A percentile compares a stretch with the other conserved stretches of the same genome.
Conservation (phyloP, 2,888 invertebrate species). For the Orthosia incerta region DNA sequence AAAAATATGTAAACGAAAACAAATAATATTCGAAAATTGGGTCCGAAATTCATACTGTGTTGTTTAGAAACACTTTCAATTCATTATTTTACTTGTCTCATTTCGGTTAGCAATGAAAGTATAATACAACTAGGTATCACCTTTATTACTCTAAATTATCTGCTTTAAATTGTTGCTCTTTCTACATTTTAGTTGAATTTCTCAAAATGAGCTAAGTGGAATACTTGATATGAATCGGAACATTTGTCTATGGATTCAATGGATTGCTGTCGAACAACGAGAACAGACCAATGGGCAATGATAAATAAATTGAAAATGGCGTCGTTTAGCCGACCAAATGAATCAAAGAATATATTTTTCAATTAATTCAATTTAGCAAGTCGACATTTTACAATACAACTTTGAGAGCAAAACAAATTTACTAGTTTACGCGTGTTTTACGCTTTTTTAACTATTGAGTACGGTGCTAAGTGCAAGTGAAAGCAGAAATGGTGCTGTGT, state of each 20-base stretch:
- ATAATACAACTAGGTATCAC: neutral
- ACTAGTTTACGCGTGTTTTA: slow-evolving; percentile 68
- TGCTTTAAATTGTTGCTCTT: neutral
- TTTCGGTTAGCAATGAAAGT: neutral
- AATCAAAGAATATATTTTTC: slow-evolving; percentile 82
- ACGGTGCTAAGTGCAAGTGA: slow-evolving; percentile 74
- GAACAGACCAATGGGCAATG: slow-evolving; percentile 62
- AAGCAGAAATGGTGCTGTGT: slow-evolving; percentile 78
- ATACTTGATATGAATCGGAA: slow-evolving; percentile 2
- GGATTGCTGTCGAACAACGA: slow-evolving; percentile 50
- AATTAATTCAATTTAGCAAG: slow-evolving; percentile 71
- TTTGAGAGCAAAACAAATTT: slow-evolving; percentile 53
- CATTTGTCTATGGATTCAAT: slow-evolving; percentile 54
- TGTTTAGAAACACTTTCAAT: neutral
- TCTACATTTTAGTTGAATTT: neutral
- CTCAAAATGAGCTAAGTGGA: neutral
- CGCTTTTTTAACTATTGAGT: slow-evolving; percentile 64
- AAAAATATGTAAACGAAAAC: slow-evolving; percentile 26
- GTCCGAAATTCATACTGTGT: slow-evolving; percentile 20
- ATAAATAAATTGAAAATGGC: slow-evolving; percentile 88
- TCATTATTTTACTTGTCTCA: neutral
- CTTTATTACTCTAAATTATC: neutral
- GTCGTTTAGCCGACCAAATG: slow-evolving; percentile 89
- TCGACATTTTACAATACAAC: slow-evolving; percentile 45
- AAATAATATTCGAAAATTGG: slow-evolving; percentile 17